A percentile compares a stretch with the other conserved stretches of the same genome.
phyloP scores from a whole-genome alignment of 2,888 invertebrate genomes.

The Epistrophella euchroma region DNA sequence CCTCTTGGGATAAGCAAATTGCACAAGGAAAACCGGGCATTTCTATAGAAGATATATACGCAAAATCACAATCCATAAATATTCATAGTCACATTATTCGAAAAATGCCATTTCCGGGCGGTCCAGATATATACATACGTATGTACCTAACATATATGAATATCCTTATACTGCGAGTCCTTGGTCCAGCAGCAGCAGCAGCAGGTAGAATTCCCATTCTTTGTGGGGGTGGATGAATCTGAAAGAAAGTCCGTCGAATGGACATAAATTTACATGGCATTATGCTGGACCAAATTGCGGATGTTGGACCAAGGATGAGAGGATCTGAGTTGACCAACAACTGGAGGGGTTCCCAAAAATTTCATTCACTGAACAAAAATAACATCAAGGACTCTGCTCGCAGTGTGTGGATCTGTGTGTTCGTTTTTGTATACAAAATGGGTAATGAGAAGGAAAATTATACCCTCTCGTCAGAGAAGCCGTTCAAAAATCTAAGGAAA shows the following conservation, averaged over 20 bases:
- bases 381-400: constrained; percentile 23
- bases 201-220: constrained; percentile 59
- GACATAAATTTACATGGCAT: constrained; percentile 76
- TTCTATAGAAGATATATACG: constrained; percentile 46
- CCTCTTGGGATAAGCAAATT: constrained; percentile 74
- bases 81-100: constrained; percentile 75
- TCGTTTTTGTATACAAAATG: constrained; percentile 25
- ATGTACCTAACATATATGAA: constrained; percentile 2
- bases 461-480: constrained; percentile 25
- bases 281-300: constrained; percentile 69
- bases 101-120: constrained; percentile 72
- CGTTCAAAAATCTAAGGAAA: constrained; percentile 63
- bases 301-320: constrained; percentile 47
- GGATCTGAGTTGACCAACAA: constrained; percentile 33
- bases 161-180: background rate
- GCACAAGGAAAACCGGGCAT: constrained; percentile 52
- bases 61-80: constrained; percentile 76
- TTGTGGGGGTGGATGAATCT: constrained; percentile 60
- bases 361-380: constrained; percentile 32
- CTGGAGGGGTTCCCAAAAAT: constrained; percentile 21
- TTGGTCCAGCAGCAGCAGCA: background rate
- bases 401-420: background rate
- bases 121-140: constrained; percentile 5
- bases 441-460: constrained; percentile 66
- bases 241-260: constrained; percentile 53